A percentile compares a stretch with the other conserved stretches of the same genome.
These are phyloP conservation scores for Xestia sexstrigata DNA, from an alignment of 2,888 invertebrate genomes.

Conservation along the genomic window DNA sequence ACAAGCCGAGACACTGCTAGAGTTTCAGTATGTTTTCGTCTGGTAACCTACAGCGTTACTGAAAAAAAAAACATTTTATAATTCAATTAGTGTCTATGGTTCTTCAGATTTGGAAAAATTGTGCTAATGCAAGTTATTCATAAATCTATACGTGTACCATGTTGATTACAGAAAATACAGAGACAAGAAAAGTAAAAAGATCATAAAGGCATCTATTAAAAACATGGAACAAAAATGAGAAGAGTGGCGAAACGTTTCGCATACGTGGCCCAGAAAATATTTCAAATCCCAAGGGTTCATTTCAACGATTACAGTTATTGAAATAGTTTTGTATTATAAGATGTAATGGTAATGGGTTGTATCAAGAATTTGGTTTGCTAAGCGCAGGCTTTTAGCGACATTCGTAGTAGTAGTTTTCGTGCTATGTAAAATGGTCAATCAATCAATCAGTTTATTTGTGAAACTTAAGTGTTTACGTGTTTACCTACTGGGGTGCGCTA, in stretches of 20 bases:
- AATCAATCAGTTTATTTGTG: too few relatives aligned
- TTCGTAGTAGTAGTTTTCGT: too few relatives aligned
- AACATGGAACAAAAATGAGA: neutral
- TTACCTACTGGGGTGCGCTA: too few relatives aligned
- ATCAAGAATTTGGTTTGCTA: neutral
- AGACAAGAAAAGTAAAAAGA: neutral
- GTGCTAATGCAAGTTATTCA: neutral
- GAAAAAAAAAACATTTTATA: slow-evolving; percentile 33
- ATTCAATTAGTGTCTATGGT: slow-evolving; percentile 55
- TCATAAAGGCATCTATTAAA: neutral
- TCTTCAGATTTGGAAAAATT: too few relatives aligned
- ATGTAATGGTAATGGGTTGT: neutral
- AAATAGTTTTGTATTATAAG: too few relatives aligned
- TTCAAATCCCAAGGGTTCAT: neutral
- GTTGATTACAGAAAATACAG: too few relatives aligned
- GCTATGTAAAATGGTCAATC: too few relatives aligned
- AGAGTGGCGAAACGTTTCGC: neutral
- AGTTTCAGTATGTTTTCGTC: slow-evolving; percentile 78
- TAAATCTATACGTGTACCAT: too few relatives aligned
- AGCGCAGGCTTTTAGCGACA: neutral
- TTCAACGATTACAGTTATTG: neutral
- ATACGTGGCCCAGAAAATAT: neutral
- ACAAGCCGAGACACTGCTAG: slow-evolving; percentile 83
- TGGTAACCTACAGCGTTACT: slow-evolving; percentile 17
- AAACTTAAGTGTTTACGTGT: too few relatives aligned